A percentile compares a stretch with the other conserved stretches of the same genome.
phyloP scores from a whole-genome alignment of 1,140 invertebrate genomes.

The Atopsyche davidsoni region DNA sequence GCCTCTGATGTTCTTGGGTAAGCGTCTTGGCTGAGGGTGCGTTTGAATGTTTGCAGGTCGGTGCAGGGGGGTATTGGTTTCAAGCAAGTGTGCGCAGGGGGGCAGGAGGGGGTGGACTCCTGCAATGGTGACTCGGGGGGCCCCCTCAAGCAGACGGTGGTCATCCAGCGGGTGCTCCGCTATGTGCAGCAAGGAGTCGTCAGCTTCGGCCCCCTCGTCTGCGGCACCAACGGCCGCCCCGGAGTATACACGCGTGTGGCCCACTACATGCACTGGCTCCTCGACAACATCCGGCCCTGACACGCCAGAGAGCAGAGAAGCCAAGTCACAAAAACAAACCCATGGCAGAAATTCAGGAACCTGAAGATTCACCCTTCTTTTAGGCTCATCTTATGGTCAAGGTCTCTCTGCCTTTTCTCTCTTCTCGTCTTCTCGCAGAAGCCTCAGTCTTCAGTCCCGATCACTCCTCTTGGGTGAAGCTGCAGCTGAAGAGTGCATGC shows the following conservation, averaged over 20 bases:
- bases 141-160: not conserved
- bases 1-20: no score
- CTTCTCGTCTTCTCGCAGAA: no score
- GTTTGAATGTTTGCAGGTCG: not conserved
- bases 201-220: slow-evolving; percentile 46
- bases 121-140: slow-evolving; percentile 1
- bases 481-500: no score
- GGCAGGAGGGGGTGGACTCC: not conserved
- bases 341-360: no score
- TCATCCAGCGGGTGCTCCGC: not conserved
- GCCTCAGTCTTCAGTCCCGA: no score
- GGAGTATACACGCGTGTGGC: slow-evolving; percentile 41
- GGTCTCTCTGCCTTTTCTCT: no score
- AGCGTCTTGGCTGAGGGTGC: no score
- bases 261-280: slow-evolving; percentile 41
- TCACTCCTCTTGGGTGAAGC: no score
- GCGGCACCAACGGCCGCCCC: slow-evolving; percentile 38
- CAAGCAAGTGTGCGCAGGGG: not conserved
- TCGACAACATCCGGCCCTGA: slow-evolving; percentile 36
- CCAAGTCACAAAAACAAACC: no score
- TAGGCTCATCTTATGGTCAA: no score
- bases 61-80: not conserved
- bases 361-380: no score
- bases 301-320: no score
- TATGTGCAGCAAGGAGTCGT: slow-evolving; percentile 48